Base-by-base conservation (phyloP, 2,888 invertebrate species). In the Esperia sulphurella region DNA sequence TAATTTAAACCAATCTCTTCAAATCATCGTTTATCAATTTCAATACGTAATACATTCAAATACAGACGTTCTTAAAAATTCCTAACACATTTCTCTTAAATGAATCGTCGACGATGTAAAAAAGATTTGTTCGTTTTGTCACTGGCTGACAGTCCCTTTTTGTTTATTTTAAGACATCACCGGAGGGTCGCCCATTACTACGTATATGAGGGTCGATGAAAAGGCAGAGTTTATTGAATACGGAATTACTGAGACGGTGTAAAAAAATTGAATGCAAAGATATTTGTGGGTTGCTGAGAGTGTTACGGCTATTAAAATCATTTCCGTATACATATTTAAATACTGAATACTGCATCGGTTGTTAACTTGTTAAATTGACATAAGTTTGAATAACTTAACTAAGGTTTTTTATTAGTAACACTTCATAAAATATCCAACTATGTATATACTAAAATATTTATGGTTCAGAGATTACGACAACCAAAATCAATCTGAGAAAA, bases 81-180 rank as follows among this genome's bases (percentile, higher is more conserved):
- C 40, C 38, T 29, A 31, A 39, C 40, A 40, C 45, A 38, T 49
- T 38, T 31, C 29, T 44, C 45, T 21, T 46, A 50, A 46, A 47
- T 46, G 41, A 50, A 47, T 50, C 41, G 50, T 44, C 46, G 38
- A 46, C 33, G 35, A 44, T 29, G 38, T 40, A 21, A 47, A 48
- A 37, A 43, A 46, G 37, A 35, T 49, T 50, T 38, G 37, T 14
- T 52, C 58, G 61, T 57, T 68, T 63, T 58, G 59, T 58, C 63
- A 56, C 54, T n/a, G 6, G 13, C 58, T 54, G 48, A 59, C 58
- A 61, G 64, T 63, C 61, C 69, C 71, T 71, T 71, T 21, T 77
- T 79, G 77, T 78, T 79, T 79, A 71, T 77, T 72, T 74, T 69
- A 63, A 70, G 72, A 69, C 57, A 56, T 59, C 69, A 65, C 35